phyloP scores from a whole-genome alignment of 2,113 vertebrate genomes.

The Nannospalax galili region DNA sequence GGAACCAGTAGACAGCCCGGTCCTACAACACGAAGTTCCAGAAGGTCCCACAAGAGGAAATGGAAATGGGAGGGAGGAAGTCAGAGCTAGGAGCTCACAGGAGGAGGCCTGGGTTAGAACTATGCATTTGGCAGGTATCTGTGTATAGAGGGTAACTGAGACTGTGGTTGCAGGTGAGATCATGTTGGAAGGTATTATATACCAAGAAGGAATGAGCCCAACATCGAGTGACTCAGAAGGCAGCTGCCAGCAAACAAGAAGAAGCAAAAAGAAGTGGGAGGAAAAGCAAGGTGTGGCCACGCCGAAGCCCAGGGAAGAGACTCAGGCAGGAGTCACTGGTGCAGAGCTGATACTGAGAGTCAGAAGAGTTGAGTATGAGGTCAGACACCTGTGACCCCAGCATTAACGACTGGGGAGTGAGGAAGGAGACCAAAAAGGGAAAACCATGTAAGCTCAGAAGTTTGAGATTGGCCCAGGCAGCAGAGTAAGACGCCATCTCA shows the following conservation, averaged over 20 bases:
- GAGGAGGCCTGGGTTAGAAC: not conserved
- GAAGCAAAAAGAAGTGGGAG: not conserved
- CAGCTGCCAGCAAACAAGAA: not conserved
- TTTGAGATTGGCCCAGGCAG: not conserved
- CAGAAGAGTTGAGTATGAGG: not conserved
- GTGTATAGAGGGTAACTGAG: not conserved
- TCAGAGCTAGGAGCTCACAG: not conserved
- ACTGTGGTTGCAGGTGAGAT: not conserved
- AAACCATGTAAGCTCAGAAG: not conserved
- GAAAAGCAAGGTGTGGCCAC: too few species aligned
- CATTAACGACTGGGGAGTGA: accelerated
- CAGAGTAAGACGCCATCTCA: not conserved
- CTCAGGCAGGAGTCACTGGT: not conserved
- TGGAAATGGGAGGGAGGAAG: not conserved
- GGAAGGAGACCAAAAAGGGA: not conserved
- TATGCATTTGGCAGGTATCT: not conserved
- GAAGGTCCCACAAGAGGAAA: not conserved
- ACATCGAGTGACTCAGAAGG: not conserved
- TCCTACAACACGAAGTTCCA: not conserved
- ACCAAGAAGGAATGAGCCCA: not conserved
- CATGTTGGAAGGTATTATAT: not conserved
- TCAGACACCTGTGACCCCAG: not conserved
- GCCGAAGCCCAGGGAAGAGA: accelerated
- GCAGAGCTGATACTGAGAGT: not conserved
- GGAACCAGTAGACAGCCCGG: not conserved